Percentiles rank a stretch among this genome's conserved stretches.
These are phyloP conservation scores for Craterocephalus amniculus DNA, from an alignment of 2,797 vertebrate genomes.

Conservation along the genomic window DNA sequence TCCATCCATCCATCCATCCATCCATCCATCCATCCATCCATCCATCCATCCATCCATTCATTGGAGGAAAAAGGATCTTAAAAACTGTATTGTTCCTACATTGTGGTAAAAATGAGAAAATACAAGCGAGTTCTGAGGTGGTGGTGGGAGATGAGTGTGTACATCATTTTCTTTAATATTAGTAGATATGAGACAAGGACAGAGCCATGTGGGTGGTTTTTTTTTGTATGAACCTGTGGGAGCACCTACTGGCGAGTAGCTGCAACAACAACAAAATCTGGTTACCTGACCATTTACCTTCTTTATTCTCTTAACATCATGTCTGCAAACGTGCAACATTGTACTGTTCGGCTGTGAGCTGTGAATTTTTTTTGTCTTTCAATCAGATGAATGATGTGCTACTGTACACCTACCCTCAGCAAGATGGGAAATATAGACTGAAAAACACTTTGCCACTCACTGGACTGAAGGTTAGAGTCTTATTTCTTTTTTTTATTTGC, in stretches of 20 bases:
- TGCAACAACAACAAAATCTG: conserved; percentile 14
- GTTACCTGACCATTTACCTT: background rate
- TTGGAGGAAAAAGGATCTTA: background rate
- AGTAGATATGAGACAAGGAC: background rate
- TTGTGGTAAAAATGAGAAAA: background rate
- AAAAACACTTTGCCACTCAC: conserved; percentile 89
- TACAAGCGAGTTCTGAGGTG: background rate
- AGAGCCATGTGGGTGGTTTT: background rate
- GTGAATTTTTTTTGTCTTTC: conserved; percentile 32
- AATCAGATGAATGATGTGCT: conserved; percentile 94
- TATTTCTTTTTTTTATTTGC: background rate
- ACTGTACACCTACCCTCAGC: conserved; percentile 95
- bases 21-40: too few species aligned
- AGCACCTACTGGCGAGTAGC: conserved; percentile 58
- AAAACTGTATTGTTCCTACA: background rate
- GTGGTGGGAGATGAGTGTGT: background rate
- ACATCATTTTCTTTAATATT: background rate
- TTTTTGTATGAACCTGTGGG: conserved; percentile 21
- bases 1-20: too few species aligned
- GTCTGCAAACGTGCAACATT: background rate
- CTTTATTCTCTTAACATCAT: background rate
- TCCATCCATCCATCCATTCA: too few species aligned
- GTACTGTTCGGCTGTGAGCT: background rate
- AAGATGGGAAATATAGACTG: conserved; percentile 94
- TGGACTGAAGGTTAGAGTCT: conserved; percentile 87